Base-by-base conservation (phyloP, 2,113 vertebrate genomes). In the Craseonycteris thonglongyai region DNA sequence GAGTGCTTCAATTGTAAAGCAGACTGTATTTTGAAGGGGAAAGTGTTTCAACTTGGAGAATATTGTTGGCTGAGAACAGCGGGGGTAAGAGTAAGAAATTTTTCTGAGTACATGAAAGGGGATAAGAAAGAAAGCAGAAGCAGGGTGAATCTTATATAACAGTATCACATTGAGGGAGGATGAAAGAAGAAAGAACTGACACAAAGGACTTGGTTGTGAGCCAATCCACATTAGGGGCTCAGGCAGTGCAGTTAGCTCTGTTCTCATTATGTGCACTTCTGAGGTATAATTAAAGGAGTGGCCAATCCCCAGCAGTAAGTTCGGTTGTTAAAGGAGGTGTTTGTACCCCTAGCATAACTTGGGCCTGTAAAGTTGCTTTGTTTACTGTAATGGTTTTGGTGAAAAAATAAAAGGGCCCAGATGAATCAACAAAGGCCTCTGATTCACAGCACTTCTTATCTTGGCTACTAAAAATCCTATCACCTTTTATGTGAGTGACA, bases 81-180 rank as follows among this genome's bases (percentile, higher is more conserved):
- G 22, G 6, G 40, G 6, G 15, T 35, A 92, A 18, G 35, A 83
- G 65, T 49, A 78, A 83, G 49, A 90, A 80, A 90, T 85, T 58
- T 82, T 75, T 61, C 49, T 45, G 26, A 93, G 58, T n/a, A 74
- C 40, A 54, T 85, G 51, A 94, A 92, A 97, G 30, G 40, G 28
- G 45, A 45, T 80, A 76, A 80, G 88, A 92, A 82, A 88, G 78
- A 96, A 95, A 81, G 66, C 7, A 93, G 58, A 54, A 84, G 18
- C 40, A 78, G n/a, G 18, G 2, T 51, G n/a, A 59, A 84, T 79
- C 35, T 82, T 74, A 65, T 35, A 26, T 88, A 76, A 47, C 26
- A 86, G 47, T 5, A 68, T 16, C 61, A 42, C 7, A 33, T 2
- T 94, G 76, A 93, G 49, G 61, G 49, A 81, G n/a, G 49, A 68